These are phyloP conservation scores for Phocoena sinus DNA, from an alignment of 2,113 vertebrate species.

Conservation along the genomic window DNA sequence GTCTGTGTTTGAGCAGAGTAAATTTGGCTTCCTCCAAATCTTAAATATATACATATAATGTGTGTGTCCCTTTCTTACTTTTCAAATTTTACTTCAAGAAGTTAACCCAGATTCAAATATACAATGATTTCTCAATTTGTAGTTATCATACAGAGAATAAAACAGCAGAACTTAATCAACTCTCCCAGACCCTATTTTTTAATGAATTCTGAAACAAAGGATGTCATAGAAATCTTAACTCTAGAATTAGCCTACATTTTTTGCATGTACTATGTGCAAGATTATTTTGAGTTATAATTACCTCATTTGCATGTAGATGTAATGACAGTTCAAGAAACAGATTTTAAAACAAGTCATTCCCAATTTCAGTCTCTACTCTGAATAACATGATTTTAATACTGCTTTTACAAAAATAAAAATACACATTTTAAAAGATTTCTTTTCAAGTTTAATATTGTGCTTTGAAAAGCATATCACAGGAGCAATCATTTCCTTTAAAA, in stretches of 20 bases:
- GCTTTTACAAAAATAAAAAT: neutral
- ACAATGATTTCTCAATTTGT: neutral
- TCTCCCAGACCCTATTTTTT: slow-evolving; percentile 1
- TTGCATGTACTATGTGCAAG: neutral
- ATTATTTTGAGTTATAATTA: slow-evolving; percentile 37
- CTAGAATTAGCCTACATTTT: neutral
- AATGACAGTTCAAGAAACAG: neutral
- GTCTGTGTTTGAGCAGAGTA: neutral
- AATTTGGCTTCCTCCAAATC: neutral
- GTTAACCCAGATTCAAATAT: neutral
- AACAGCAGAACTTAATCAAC: slow-evolving; percentile 27
- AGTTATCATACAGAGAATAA: neutral
- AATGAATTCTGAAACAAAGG: slow-evolving; percentile 41
- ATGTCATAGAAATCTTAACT: neutral
- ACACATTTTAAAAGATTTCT: neutral
- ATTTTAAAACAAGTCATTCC: neutral
- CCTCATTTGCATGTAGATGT: neutral
- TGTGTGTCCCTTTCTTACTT: neutral
- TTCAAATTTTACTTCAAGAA: slow-evolving; percentile 38
- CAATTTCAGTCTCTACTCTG: neutral
- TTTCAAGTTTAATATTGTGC: neutral
- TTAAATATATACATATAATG: neutral
- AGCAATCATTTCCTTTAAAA: neutral
- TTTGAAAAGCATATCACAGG: neutral
- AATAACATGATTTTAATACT: neutral